A percentile compares a stretch with the other conserved stretches of the same genome.
Conservation (phyloP, 2,888 invertebrate genomes). For the Gastracanthus pulcherrimus region DNA sequence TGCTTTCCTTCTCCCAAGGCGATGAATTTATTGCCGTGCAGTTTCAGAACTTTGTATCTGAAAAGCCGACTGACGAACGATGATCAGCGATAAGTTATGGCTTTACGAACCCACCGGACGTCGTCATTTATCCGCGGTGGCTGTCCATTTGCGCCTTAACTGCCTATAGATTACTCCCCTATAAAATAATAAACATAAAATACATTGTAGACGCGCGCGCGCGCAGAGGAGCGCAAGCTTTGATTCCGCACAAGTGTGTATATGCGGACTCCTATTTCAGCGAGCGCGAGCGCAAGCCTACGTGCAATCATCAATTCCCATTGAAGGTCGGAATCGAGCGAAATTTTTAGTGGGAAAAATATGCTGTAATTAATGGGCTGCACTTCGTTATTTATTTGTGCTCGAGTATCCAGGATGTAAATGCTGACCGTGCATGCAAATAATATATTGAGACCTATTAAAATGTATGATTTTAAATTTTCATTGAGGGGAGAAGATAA, state of each 20-base stretch:
- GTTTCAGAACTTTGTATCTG: conserved; percentile 69
- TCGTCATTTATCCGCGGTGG: conserved; percentile 70
- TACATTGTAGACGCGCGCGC: conserved; percentile 60
- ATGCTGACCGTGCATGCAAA: no score
- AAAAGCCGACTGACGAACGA: conserved; percentile 70
- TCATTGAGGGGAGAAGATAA: no score
- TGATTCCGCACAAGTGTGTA: conserved; percentile 52
- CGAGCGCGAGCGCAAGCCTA: not conserved
- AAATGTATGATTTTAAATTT: no score
- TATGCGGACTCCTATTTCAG: no score
- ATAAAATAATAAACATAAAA: conserved; percentile 76
- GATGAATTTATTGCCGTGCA: conserved; percentile 70
- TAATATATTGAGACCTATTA: no score
- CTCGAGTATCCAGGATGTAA: no score
- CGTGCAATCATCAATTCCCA: conserved; percentile 33
- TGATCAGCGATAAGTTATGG: conserved; percentile 73
- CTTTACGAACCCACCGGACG: conserved; percentile 70
- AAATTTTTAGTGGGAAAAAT: conserved; percentile 11
- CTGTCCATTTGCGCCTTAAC: conserved; percentile 70
- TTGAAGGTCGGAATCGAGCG: conserved; percentile 2
- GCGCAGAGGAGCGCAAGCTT: conserved; percentile 10
- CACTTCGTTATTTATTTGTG: conserved; percentile 11
- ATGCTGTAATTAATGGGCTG: conserved; percentile 12
- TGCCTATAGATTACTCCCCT: conserved; percentile 70
- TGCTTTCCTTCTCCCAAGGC: conserved; percentile 66